These are phyloP conservation scores for Brachirus orientalis DNA, from an alignment of 2,113 vertebrate species.

Conservation along the genomic window DNA sequence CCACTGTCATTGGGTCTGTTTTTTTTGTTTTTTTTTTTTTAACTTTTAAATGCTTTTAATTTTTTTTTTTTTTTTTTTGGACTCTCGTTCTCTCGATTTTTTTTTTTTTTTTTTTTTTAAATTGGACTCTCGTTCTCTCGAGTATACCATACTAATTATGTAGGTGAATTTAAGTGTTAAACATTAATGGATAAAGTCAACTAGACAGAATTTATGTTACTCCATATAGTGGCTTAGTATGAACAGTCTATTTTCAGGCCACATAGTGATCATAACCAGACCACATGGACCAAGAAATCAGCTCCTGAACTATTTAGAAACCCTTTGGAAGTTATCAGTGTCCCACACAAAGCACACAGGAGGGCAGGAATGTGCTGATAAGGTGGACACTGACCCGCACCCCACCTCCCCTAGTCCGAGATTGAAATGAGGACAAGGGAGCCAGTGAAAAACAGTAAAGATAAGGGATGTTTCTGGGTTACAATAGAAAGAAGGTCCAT, in stretches of 20 bases:
- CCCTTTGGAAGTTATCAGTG: slow-evolving; percentile 70
- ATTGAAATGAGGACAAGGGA: slow-evolving; percentile 60
- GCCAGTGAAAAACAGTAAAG: slow-evolving; percentile 49
- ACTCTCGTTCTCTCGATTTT: too few relatives aligned
- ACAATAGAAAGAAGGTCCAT: slow-evolving; percentile 42
- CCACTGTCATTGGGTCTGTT: too few relatives aligned
- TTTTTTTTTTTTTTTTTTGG: too few relatives aligned
- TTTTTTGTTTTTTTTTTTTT: too few relatives aligned
- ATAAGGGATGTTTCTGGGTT: slow-evolving; percentile 53
- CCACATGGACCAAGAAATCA: slow-evolving; percentile 61
- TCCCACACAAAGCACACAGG: slow-evolving; percentile 63
- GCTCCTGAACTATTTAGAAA: slow-evolving; percentile 64
- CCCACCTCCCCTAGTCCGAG: slow-evolving; percentile 55
- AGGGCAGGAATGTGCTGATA: slow-evolving; percentile 80
- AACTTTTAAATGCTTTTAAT: too few relatives aligned
- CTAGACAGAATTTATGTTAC: too few relatives aligned
- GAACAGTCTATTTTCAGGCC: slow-evolving; percentile 26
- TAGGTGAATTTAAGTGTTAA: too few relatives aligned
- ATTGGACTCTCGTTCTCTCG: too few relatives aligned
- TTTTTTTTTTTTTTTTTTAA: too few relatives aligned
- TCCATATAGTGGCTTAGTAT: slow-evolving; percentile 3
- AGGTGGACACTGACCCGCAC: slow-evolving; percentile 66
- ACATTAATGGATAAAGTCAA: too few relatives aligned
- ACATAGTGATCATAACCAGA: slow-evolving; percentile 56
- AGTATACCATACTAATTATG: too few relatives aligned